Base-by-base conservation (phyloP, 92 coral and sea anemone genomes). In the Virgularia gustaviana region DNA sequence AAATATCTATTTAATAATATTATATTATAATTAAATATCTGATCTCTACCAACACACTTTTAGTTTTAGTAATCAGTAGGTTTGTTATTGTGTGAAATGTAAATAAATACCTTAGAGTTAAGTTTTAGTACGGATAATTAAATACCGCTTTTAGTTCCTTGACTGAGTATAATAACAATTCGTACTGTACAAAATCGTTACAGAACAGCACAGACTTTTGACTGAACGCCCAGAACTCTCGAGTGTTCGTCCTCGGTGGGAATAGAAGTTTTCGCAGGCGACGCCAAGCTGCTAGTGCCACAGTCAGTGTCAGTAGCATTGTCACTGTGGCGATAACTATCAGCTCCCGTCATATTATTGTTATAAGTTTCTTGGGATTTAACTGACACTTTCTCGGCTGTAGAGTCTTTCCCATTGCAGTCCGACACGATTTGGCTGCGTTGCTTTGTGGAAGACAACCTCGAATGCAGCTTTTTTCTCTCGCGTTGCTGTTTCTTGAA, bases 401-500 rank as follows among this genome's bases (percentile, higher is more conserved):
- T n/a, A 39, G 19, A 8, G 47, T 16, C 27, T 10, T 2, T 15
- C 19, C 31, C 18, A 27, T 32, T 41, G 4, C 30, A 29, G 25
- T 12, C 34, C 37, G 45, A 13, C 18, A 9, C 13, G 29, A 51
- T 18, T 49, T 32, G 49, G 15, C 19, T 32, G 8, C 32, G 55
- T 38, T 6, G 32, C 36, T 32, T 49, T 22, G 27, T 32, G 33
- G 75, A 32, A 4, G 28, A 1, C 23, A 32, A 25, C 67, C 38
- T 34, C 49, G 63, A 57, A 36, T 19, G n/a, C 28, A 52, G 24
- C n/a, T 36, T 70, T 16, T 41, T 28, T 37, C 53, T 76, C 31
- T 32, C 72, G 56, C 61, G 70, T 39, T 79, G 79, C 37, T 83
- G 88, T 72, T 72, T 64, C 28, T 78, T 83, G 54, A 75, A 77